Conservation (phyloP, 2,797 vertebrate species). For the Acanthurus leucopareius region DNA sequence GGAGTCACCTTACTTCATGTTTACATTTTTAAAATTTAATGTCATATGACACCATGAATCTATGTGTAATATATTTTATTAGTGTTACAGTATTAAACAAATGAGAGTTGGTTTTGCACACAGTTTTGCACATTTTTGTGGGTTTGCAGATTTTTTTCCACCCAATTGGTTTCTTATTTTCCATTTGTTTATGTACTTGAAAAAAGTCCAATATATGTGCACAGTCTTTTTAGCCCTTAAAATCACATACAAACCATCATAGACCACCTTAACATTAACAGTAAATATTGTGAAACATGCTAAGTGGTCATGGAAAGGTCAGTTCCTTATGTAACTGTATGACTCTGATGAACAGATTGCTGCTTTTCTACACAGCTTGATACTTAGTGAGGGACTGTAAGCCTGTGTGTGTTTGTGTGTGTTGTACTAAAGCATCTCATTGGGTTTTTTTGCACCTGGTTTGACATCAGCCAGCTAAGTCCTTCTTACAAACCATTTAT, state of each 20-base stretch:
- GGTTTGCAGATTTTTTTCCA: too few relatives aligned
- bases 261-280: not conserved
- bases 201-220: too few relatives aligned
- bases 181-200: too few relatives aligned
- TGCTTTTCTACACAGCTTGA: conserved; percentile 31
- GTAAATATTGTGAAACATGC: not conserved
- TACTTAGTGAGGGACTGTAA: conserved; percentile 18
- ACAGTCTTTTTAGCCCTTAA: too few relatives aligned
- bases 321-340: conserved; percentile 52
- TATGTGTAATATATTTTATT: too few relatives aligned
- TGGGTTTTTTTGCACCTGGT: not conserved
- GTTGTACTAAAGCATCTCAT: not conserved
- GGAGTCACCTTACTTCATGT: conserved; percentile 8
- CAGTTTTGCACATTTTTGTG: too few relatives aligned
- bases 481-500: not conserved
- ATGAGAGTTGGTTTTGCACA: too few relatives aligned
- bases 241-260: not conserved
- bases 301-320: conserved; percentile 12
- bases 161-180: too few relatives aligned
- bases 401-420: not conserved
- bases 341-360: conserved; percentile 59
- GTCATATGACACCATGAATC: too few relatives aligned
- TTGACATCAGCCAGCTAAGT: not conserved
- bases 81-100: too few relatives aligned
- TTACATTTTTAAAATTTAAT: too few relatives aligned